Conservation (phyloP, 2,888 invertebrate genomes). For the Altica lythri region DNA sequence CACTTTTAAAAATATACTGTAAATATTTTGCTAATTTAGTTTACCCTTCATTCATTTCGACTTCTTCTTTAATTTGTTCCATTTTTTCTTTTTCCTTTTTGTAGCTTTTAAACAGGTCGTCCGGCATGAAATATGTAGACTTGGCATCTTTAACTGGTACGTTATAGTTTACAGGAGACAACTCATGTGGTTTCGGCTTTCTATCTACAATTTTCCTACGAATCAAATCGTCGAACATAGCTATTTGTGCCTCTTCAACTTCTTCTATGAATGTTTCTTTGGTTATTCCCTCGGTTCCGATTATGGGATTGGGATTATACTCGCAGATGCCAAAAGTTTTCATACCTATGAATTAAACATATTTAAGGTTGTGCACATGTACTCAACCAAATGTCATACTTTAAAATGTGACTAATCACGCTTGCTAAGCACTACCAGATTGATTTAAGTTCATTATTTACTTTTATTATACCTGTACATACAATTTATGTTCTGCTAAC, state of each 20-base stretch:
- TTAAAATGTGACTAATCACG: too few relatives aligned
- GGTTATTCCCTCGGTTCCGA: conserved; percentile 42
- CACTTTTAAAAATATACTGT: neutral
- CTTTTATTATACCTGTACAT: too few relatives aligned
- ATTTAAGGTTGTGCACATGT: too few relatives aligned
- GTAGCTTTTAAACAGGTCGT: conserved; percentile 34
- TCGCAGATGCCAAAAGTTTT: conserved; percentile 51
- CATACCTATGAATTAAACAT: conserved; percentile 50
- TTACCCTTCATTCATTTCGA: conserved; percentile 3
- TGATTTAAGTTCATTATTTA: too few relatives aligned
- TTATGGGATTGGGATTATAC: conserved; percentile 46
- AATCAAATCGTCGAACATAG: conserved; percentile 43
- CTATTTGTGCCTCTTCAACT: conserved; percentile 36
- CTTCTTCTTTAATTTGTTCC: conserved; percentile 5
- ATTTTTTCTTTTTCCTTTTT: conserved; percentile 14
- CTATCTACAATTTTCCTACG: conserved; percentile 17
- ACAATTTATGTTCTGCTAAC: too few relatives aligned
- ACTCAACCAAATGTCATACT: too few relatives aligned
- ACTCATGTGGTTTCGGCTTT: neutral
- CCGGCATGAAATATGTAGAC: conserved; percentile 38
- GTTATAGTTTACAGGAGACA: conserved; percentile 5
- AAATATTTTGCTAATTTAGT: neutral
- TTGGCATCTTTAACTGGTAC: conserved; percentile 11
- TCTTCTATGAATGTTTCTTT: conserved; percentile 51
- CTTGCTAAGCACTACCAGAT: too few relatives aligned